A percentile compares a stretch with the other conserved stretches of the same genome.
Conservation (phyloP, 2,888 invertebrate genomes). For the Pelosia muscerda region DNA sequence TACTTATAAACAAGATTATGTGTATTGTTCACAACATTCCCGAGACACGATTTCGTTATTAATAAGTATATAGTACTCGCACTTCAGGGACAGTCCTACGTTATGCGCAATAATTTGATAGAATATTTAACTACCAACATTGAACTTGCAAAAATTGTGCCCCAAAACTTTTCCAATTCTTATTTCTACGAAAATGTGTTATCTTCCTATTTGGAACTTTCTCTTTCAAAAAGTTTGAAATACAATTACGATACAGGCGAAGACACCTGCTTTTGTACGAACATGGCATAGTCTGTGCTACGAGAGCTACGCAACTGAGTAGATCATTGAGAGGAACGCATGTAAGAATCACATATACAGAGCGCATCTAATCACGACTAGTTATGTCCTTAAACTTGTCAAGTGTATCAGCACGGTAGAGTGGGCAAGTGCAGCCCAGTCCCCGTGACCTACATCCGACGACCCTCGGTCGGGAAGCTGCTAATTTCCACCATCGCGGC, state of each 20-base stretch:
- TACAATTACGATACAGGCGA: not conserved
- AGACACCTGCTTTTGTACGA: not conserved
- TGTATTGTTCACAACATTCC: not conserved
- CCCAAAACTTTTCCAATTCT: conserved; percentile 50
- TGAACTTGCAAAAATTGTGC: conserved; percentile 16
- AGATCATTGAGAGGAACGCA: conserved; percentile 17
- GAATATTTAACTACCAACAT: no score
- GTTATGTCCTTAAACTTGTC: conserved; percentile 86
- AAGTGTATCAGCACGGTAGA: conserved; percentile 80
- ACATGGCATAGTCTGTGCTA: conserved; percentile 42
- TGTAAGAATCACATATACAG: conserved; percentile 34
- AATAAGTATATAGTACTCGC: not conserved
- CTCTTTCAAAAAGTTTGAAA: conserved; percentile 17
- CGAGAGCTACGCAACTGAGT: conserved; percentile 33
- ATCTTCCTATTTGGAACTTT: conserved; percentile 3
- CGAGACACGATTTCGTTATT: not conserved
- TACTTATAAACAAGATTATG: conserved; percentile 5
- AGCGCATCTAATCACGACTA: conserved; percentile 70
- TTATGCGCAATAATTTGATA: conserved; percentile 17
- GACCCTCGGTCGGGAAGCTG: conserved; percentile 87
- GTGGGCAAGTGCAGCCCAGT: conserved; percentile 84
- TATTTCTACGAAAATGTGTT: conserved; percentile 29
- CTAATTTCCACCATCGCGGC: conserved; percentile 84
- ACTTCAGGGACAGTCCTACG: not conserved
- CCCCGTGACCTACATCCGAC: conserved; percentile 86